Base-by-base conservation (phyloP, 2,113 vertebrate species). In the Tenebrosternarchus preto region DNA sequence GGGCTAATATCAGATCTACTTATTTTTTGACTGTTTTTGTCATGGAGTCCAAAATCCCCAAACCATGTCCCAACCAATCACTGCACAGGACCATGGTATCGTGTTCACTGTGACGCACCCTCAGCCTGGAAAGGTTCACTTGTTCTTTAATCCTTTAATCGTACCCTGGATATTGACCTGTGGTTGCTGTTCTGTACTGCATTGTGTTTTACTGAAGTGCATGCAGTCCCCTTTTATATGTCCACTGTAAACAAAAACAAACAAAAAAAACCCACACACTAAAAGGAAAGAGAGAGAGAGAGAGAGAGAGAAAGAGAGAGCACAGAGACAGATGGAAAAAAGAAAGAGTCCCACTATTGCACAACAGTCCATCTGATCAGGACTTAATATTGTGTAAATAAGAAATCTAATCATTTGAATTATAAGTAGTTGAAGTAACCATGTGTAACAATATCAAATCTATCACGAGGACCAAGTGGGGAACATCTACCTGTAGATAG, bases 51-150 rank as follows among this genome's bases (percentile, higher is more conserved):
- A 75, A 89, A 81, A 85, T 77, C 84, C 90, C 82, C 73, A 88
- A 81, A 85, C 77, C 83, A 85, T 90, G 90, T 90, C 88, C 92
- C 92, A 91, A 89, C 87, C 69, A 90, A 92, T 88, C 90, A 89
- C 94, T 93, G 94, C 93, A 94, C 94, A 94, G 89, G 89, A 92
- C 91, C 90, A 89, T 92, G 91, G 92, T 93, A 92, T 94, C 93
- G 91, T 87, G 90, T 88, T 92, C 92, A 94, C 91, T 94, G 92
- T 92, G 92, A 93, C 87, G 85, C 88, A 90, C 87, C 86, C 87
- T 93, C 92, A 92, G 92, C 94, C 89, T 90, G 86, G 93, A 85
- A 11, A 20, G 1, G 15, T 73, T 29, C 63, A 4, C 7, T 59
- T 17, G n/a, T 36, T 56, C 78, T 20, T 83, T 78, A 19, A 78